Evolutionary conservation across 2,888 invertebrate species (phyloP).

Genomic region (Zaprionus obscuricornis): DNA sequence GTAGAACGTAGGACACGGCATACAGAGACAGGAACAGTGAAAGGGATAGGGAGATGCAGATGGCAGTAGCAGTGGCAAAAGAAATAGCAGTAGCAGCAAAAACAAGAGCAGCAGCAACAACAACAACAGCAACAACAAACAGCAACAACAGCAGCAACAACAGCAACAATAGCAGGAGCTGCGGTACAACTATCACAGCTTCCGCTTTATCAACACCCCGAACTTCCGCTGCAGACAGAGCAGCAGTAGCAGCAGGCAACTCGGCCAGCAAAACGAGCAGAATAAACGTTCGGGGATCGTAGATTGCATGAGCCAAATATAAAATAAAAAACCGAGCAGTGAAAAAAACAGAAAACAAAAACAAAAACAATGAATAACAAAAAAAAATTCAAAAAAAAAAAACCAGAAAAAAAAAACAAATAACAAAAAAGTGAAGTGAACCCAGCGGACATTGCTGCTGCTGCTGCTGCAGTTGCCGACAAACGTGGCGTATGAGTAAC

Average conservation of each 20-base stretch:
- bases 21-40: slow-evolving; percentile 1
- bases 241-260: not conserved
- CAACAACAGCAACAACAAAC: not conserved
- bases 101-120: not conserved
- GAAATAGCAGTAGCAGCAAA: too few species aligned
- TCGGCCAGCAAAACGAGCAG: not conserved
- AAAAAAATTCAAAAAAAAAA: slow-evolving; percentile 5
- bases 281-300: not conserved
- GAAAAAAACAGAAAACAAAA: slow-evolving; percentile 6
- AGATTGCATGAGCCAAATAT: not conserved
- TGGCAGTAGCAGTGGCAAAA: too few species aligned
- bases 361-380: slow-evolving; percentile 1
- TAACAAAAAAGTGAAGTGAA: slow-evolving; percentile 25
- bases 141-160: not conserved
- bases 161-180: slow-evolving; percentile 15
- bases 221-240: slow-evolving; percentile 55
- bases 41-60: too few species aligned
- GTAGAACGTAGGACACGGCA: not conserved
- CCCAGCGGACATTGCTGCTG: slow-evolving; percentile 57
- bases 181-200: slow-evolving; percentile 61
- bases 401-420: slow-evolving; percentile 1
- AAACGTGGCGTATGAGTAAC: slow-evolving; percentile 52
- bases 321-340: not conserved
- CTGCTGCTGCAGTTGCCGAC: slow-evolving; percentile 30
- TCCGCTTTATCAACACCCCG: slow-evolving; percentile 67